Evolutionary conservation across 2,113 vertebrate genomes (phyloP).

Genomic region (Micronycteris hirsuta): DNA sequence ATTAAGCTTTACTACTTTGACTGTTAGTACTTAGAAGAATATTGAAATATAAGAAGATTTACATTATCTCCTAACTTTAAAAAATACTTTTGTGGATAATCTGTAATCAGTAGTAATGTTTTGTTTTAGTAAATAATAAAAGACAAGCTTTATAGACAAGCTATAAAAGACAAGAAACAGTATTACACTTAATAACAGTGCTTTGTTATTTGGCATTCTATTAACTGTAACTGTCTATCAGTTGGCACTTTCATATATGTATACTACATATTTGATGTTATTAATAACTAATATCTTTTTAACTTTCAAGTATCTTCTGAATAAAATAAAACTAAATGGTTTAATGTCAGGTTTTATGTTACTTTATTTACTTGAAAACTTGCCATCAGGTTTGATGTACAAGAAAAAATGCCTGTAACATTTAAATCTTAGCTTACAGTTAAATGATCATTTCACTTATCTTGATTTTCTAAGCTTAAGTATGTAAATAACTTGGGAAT

Average conservation of each 20-base stretch:
- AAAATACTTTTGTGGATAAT: not conserved
- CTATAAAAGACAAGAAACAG: too few species aligned
- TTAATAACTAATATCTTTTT: not conserved
- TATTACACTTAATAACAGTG: conserved; percentile 4
- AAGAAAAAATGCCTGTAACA: not conserved
- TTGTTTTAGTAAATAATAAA: conserved; percentile 30
- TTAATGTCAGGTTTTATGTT: not conserved
- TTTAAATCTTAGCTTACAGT: not conserved
- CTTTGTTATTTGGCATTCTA: conserved; percentile 9
- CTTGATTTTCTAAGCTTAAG: conserved; percentile 16
- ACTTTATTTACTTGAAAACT: conserved; percentile 7
- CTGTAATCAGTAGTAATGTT: not conserved
- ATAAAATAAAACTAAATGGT: not conserved
- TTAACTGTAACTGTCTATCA: not conserved
- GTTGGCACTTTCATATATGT: not conserved
- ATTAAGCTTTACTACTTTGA: not conserved
- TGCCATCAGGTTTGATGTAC: not conserved
- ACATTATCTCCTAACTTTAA: not conserved
- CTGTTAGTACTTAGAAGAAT: not conserved
- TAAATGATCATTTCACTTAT: not conserved
- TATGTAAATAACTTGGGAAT: not conserved
- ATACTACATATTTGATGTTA: not conserved
- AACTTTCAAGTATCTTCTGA: not conserved
- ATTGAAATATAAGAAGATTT: conserved; percentile 17
- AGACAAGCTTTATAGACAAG: not conserved